Percentiles rank a stretch among this genome's conserved stretches.
These are phyloP conservation scores for Pseudorectes ferrugineus DNA, from an alignment of 2,113 vertebrate species.

Conservation along the genomic window DNA sequence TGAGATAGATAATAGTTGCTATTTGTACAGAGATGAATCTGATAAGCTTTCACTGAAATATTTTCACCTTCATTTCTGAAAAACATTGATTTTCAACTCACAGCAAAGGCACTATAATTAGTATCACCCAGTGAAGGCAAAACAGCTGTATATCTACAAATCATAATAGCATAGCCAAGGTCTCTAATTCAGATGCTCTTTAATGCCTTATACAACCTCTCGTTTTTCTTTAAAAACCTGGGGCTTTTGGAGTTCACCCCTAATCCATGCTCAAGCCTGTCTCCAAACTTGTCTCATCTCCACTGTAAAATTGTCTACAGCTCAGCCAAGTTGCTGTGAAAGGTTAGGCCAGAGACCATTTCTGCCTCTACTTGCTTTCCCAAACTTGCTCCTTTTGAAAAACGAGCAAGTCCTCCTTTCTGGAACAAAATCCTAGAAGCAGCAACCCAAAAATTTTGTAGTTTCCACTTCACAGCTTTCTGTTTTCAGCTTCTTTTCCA, in stretches of 20 bases:
- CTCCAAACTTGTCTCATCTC: neutral
- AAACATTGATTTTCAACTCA: neutral
- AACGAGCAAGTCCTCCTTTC: neutral
- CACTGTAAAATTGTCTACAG: neutral
- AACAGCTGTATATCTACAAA: neutral
- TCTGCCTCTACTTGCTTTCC: neutral
- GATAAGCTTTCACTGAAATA: neutral
- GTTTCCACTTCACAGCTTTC: neutral
- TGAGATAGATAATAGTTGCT: neutral
- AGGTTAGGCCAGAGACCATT: neutral
- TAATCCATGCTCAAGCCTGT: neutral
- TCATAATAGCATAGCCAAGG: neutral
- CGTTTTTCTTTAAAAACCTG: neutral
- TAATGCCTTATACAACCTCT: neutral
- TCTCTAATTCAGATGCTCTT: neutral
- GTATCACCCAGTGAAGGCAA: neutral
- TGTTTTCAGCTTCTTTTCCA: neutral
- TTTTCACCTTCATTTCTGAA: neutral
- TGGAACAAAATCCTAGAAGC: neutral
- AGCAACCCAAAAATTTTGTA: neutral
- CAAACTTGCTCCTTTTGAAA: neutral
- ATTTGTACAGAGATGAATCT: neutral
- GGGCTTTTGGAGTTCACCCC: neutral
- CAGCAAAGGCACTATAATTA: neutral
- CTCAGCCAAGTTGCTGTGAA: neutral